Base-by-base conservation (phyloP, 2,888 invertebrate species). In the Diogma glabrata region DNA sequence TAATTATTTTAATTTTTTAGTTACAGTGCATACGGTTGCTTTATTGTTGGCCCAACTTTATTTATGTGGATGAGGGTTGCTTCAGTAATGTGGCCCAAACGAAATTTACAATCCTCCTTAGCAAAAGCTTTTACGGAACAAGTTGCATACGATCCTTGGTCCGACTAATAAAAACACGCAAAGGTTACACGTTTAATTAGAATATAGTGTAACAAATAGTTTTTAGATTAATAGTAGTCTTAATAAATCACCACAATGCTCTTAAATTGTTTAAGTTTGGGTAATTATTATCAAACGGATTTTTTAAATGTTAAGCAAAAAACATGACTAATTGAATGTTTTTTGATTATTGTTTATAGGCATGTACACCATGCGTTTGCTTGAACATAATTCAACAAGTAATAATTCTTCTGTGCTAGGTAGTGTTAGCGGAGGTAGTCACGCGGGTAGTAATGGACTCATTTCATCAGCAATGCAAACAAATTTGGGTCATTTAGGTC, bases 361-460 rank as follows among this genome's bases (percentile, higher is more conserved):
- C 58, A 87, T 89, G 83, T 89, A 89, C 70, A 82, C 86, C 20
- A 87, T 87, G 86, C 80, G 89, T 4, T 84, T 87, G 84, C 71
- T 89, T 70, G 89, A 90, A 50, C 59, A 60, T 56, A 69, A 69
- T 51, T 46, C 57, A 51, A 67, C 67, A 26, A 68, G 68, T 60
- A 69, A 67, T 56, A 69, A 69, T 57, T 67, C 69, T 2, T 67
- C 70, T 3, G 64, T 67, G 12, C 57, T 67, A 56, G 63, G 67
- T 16, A 52, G 55, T 19, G 52, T 51, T 36, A 54, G 64, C 53
- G 58, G 60, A 47, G 63, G 65, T 52, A 64, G 64, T 60, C n/a
- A n/a, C n/a, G n/a, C n/a, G n/a, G n/a, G n/a, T n/a, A n/a, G n/a
- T n/a, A 45, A 45, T 53, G 52, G 40, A 10, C 23, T 47, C 14